Base-by-base conservation (phyloP, 2,113 vertebrate genomes). In the Clinocottus analis region DNA sequence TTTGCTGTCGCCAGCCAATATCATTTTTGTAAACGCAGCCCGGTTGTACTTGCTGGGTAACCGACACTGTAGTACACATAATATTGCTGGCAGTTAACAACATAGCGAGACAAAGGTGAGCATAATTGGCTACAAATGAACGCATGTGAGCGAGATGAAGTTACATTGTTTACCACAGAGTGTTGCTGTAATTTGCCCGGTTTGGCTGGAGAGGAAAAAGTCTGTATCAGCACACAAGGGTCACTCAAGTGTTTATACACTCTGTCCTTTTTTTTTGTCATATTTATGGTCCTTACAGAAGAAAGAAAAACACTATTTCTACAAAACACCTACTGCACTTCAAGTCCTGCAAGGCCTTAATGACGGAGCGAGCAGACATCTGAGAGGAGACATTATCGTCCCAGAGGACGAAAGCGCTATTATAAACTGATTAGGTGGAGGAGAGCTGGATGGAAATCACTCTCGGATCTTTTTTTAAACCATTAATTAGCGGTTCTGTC, bases 401-500 rank as follows among this genome's bases (percentile, higher is more conserved):
- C 80, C 75, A 7, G 91, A 90, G 90, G 87, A 91, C 79, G 16
- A 85, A 90, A 69, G 81, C 39, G 76, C 87, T 79, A 91, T 93
- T 93, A 93, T 92, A 86, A 92, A 93, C 86, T 90, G 90, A 93
- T 93, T 91, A 93, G 91, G 89, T 88, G 91, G 88, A 91, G 91
- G 89, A 83, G 91, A 89, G 85, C 87, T 80, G 85, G 82, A 89
- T 87, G 84, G 80, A 91, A 92, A 92, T 94, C 87, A 90, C 88
- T 91, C 87, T 70, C 79, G 76, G 79, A 84, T 89, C 89, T 92
- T 92, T 93, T 92, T 89, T 89, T 87, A 86, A 58, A 82, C 88
- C 89, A 88, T 92, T 92, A 94, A 94, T 94, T 93, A 91, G 92
- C 88, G 90, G 80, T 90, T 92, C 87, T 90, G 92, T 91, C 90